A percentile compares a stretch with the other conserved stretches of the same genome.
phyloP scores from a whole-genome alignment of 1,140 invertebrate species.

The Theocolax elegans region DNA sequence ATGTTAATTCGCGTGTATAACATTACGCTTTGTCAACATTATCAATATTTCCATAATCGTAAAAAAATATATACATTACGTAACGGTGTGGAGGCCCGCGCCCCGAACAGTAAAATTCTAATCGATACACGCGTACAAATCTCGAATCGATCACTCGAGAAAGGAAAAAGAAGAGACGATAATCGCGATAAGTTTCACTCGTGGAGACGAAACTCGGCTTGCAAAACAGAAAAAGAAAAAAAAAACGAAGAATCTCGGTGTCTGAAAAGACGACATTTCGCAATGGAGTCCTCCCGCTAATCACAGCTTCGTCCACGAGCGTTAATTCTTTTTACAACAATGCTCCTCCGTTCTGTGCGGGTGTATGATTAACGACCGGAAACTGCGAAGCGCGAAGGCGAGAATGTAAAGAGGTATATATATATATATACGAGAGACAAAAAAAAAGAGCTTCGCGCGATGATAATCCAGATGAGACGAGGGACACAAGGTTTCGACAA shows the following conservation, averaged over 20 bases:
- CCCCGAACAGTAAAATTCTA: too few relatives aligned
- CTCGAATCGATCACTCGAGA: too few relatives aligned
- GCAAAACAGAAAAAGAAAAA: background rate
- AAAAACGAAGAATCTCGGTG: background rate
- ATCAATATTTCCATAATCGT: too few relatives aligned
- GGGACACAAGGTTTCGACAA: background rate
- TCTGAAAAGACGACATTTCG: background rate
- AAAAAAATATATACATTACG: too few relatives aligned
- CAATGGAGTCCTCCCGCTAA: constrained; percentile 18
- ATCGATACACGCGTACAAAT: too few relatives aligned
- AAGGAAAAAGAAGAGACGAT: too few relatives aligned
- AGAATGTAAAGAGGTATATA: background rate
- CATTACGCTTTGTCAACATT: too few relatives aligned
- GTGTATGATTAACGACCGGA: constrained; percentile 17
- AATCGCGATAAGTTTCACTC: too few relatives aligned
- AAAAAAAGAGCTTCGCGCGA: background rate
- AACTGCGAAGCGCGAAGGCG: background rate
- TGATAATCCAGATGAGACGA: constrained; percentile 17
- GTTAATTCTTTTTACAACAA: constrained; percentile 27
- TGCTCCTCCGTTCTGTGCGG: background rate
- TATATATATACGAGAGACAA: background rate
- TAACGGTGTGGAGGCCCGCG: too few relatives aligned
- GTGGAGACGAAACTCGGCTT: too few relatives aligned
- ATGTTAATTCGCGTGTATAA: too few relatives aligned
- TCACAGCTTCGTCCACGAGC: constrained; percentile 19